Base-by-base conservation (phyloP, 2,888 invertebrate species). In the Leptopilina myrica region DNA sequence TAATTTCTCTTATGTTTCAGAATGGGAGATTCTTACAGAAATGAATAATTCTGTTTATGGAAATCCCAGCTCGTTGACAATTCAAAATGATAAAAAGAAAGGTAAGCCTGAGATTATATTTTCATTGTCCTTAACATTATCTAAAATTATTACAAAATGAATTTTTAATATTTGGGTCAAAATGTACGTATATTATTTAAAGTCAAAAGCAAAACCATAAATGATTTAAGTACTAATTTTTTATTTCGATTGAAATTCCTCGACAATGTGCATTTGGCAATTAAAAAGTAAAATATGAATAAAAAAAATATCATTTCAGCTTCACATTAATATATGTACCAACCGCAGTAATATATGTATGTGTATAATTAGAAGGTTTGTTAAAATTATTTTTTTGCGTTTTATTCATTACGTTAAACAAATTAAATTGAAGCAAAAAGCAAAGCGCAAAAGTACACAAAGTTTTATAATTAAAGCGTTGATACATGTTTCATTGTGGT, bases 1-100 rank as follows among this genome's bases (percentile, higher is more conserved):
- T 78, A 77, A 82, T 84, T 84, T 79, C 78, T 78, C 78, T 83
- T 82, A 84, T 78, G 83, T 88, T 87, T 20, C 88, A 92, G 92
- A 91, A 84, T 93, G 92, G 91, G 93, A 93, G 84, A 89, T 89
- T 85, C 92, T 92, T 81, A 91, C 93, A 78, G 92, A 92, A 83
- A 91, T 93, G 91, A 93, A 94, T 92, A 93, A 93, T 90, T 94
- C 94, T 77, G 93, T 93, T 86, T 94, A 94, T 90, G 94, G 94
- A 81, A 94, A 94, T 87, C 93, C 94, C 82, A 94, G 95, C 87
- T 94, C 94, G 82, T 93, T 94, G 90, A 94, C 94, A 85, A 94
- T 94, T 89, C 94, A 94, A 83, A 90, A 90, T 80, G 90, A 91
- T 73, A 91, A 90, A 82, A 91, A 90, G 82, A 84, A 87, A 84